Conservation (phyloP, 1,140 invertebrate species). For the Stenopsyche tienmushanensis region DNA sequence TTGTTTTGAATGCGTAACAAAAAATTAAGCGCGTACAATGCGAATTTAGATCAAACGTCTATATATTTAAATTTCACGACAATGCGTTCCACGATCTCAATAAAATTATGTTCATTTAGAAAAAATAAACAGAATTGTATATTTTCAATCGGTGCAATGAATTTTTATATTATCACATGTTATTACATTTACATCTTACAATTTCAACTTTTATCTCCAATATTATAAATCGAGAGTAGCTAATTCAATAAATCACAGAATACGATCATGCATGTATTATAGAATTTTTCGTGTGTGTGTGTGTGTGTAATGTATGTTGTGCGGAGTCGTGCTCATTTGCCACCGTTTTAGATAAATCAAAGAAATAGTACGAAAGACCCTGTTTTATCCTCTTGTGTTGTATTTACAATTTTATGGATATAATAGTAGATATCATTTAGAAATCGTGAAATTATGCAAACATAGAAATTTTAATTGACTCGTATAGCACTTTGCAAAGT, state of each 20-base stretch:
- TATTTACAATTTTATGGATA: not conserved
- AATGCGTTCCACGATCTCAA: too few relatives aligned
- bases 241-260: slow-evolving; percentile 1
- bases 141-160: not conserved
- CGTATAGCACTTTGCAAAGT: not conserved
- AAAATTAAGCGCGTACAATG: too few relatives aligned
- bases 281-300: slow-evolving; percentile 4
- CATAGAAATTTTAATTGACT: not conserved
- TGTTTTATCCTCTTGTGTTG: slow-evolving; percentile 1
- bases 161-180: not conserved
- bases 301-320: slow-evolving; percentile 3
- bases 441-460: not conserved
- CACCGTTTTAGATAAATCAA: not conserved
- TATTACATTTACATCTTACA: not conserved
- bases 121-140: not conserved
- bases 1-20: too few relatives aligned
- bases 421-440: not conserved
- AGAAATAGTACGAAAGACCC: slow-evolving; percentile 2
- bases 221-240: too few relatives aligned
- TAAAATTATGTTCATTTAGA: not conserved
- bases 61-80: too few relatives aligned
- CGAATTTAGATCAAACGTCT: too few relatives aligned
- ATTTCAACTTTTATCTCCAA: too few relatives aligned
- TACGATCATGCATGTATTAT: not conserved
- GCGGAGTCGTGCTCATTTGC: not conserved